phyloP scores from a whole-genome alignment of 2,888 invertebrate genomes.

The Lithophane ornitopus region DNA sequence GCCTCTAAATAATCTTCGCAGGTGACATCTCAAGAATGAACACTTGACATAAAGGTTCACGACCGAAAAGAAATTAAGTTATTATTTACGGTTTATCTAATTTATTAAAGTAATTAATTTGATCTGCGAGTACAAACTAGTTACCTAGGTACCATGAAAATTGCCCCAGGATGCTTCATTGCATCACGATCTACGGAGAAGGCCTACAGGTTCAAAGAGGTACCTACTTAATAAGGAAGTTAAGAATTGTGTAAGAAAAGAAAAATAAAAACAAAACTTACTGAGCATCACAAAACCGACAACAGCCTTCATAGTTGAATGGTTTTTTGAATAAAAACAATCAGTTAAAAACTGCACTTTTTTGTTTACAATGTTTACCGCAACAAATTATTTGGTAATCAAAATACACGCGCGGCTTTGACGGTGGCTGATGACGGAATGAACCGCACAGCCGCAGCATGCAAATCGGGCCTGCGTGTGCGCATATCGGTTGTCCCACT shows the following conservation, averaged over 20 bases:
- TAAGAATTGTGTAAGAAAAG: slow-evolving; percentile 9
- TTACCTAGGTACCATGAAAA: neutral
- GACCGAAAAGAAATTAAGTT: neutral
- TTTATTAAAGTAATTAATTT: neutral
- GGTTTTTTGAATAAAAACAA: slow-evolving; percentile 42
- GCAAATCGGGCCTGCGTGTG: slow-evolving; percentile 54
- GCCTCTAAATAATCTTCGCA: neutral
- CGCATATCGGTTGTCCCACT: slow-evolving; percentile 48
- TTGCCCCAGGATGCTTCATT: neutral
- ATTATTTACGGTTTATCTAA: neutral
- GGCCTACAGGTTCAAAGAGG: neutral
- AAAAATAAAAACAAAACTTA: slow-evolving; percentile 72
- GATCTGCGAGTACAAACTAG: too few relatives aligned
- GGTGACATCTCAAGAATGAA: neutral
- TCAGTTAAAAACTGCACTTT: slow-evolving; percentile 41
- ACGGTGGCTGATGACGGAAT: slow-evolving; percentile 36
- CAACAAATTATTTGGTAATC: slow-evolving; percentile 10
- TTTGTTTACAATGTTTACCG: slow-evolving; percentile 40
- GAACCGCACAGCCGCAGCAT: slow-evolving; percentile 45
- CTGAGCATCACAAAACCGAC: slow-evolving; percentile 73
- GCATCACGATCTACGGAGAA: neutral
- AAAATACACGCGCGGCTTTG: slow-evolving; percentile 34
- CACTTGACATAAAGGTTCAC: neutral
- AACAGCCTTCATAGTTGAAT: slow-evolving; percentile 77
- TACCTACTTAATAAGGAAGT: slow-evolving; percentile 50